Percentiles rank a stretch among this genome's conserved stretches.
Conservation (phyloP, 2,888 invertebrate genomes). For the Bruchidius siliquastri region DNA sequence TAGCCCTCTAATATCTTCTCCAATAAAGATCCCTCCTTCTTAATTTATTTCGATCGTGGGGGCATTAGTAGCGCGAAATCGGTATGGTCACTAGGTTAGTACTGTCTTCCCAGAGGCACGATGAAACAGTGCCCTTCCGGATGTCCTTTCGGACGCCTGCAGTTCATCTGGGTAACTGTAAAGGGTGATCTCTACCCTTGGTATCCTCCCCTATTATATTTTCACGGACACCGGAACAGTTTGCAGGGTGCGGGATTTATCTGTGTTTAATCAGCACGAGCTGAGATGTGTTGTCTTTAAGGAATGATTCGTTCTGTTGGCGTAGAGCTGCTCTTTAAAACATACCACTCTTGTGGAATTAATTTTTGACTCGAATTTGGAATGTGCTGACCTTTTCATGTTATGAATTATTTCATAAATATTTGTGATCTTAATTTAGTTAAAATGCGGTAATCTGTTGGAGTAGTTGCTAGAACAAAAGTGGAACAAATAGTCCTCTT, state of each 20-base stretch:
- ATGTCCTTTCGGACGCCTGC: background rate
- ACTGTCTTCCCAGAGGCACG: conserved; percentile 6
- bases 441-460: too few species aligned
- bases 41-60: background rate
- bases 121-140: background rate
- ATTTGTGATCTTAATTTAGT: too few species aligned
- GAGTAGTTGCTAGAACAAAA: too few species aligned
- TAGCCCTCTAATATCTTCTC: background rate
- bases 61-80: background rate
- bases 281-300: background rate
- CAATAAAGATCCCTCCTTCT: background rate
- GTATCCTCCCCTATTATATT: background rate
- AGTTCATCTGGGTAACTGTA: background rate
- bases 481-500: too few species aligned
- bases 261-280: background rate
- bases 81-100: conserved; percentile 5
- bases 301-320: background rate
- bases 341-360: too few species aligned
- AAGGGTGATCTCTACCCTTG: background rate
- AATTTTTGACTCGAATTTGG: too few species aligned
- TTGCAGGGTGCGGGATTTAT: background rate
- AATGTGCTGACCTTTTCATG: too few species aligned
- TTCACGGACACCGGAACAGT: background rate
- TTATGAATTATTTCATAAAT: too few species aligned
- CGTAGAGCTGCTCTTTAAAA: too few species aligned